Evolutionary conservation across 2,888 invertebrate species (phyloP).

Genomic region (Chromoteleia sp.): DNA sequence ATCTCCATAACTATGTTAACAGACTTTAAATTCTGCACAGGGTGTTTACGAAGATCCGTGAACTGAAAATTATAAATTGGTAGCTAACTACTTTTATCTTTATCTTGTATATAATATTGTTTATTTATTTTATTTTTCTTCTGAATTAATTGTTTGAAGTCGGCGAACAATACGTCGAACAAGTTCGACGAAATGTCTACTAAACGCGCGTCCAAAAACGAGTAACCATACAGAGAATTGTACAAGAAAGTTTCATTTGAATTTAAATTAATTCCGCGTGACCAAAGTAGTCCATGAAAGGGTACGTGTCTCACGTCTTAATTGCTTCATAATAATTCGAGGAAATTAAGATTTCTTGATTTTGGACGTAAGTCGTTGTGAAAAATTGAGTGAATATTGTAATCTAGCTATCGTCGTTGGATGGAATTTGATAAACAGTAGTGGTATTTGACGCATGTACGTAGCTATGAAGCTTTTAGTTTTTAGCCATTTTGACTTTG

Average conservation of each 20-base stretch:
- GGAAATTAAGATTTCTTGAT: slow-evolving; percentile 23
- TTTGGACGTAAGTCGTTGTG: not conserved
- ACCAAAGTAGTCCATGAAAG: slow-evolving; percentile 10
- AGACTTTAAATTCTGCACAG: slow-evolving; percentile 1
- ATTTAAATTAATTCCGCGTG: slow-evolving; percentile 19
- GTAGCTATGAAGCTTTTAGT: slow-evolving; percentile 26
- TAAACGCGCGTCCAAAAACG: slow-evolving; percentile 16
- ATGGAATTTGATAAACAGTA: slow-evolving; percentile 11
- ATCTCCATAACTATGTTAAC: slow-evolving; percentile 22
- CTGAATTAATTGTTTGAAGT: not conserved
- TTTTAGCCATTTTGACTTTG: slow-evolving; percentile 9
- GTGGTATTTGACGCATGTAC: slow-evolving; percentile 18
- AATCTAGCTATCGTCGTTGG: not conserved
- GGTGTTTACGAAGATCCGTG: not conserved
- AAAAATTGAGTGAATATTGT: not conserved
- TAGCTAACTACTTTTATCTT: not conserved
- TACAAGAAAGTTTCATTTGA: slow-evolving; percentile 31
- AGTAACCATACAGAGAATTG: no score
- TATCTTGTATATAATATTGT: slow-evolving; percentile 77
- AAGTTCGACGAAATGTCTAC: slow-evolving; percentile 1
- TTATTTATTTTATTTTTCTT: not conserved
- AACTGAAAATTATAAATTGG: not conserved
- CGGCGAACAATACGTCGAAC: no score
- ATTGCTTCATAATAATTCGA: slow-evolving; percentile 35
- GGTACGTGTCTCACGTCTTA: slow-evolving; percentile 26